Evolutionary conservation across 2,888 invertebrate species (phyloP).

Genomic region (Phengaris arion): DNA sequence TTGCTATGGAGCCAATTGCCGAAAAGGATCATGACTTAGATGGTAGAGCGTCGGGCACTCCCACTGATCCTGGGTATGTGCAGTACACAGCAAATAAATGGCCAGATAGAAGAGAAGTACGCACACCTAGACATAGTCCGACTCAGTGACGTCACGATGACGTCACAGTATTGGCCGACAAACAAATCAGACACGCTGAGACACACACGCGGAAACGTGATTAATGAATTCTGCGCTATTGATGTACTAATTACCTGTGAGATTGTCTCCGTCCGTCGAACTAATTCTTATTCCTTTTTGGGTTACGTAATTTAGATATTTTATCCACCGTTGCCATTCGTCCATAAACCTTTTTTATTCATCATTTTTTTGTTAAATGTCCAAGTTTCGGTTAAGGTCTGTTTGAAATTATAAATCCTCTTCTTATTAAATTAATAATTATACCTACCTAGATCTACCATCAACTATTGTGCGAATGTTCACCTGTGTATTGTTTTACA

Average conservation of each 20-base stretch:
- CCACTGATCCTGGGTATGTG: constrained; percentile 86
- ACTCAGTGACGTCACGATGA: constrained; percentile 48
- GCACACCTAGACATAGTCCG: constrained; percentile 81
- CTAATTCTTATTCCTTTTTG: constrained; percentile 36
- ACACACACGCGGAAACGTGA: constrained; percentile 36
- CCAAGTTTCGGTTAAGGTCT: no score
- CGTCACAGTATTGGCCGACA: constrained; percentile 32
- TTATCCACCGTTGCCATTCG: constrained; percentile 29
- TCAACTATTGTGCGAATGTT: neutral
- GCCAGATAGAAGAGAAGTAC: constrained; percentile 76
- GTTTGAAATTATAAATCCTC: neutral
- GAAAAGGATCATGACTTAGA: constrained; percentile 63
- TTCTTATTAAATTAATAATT: constrained; percentile 6
- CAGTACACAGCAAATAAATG: constrained; percentile 85
- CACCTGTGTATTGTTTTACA: neutral
- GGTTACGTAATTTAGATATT: constrained; percentile 31
- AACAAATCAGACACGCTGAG: constrained; percentile 33
- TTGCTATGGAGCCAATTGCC: constrained; percentile 78
- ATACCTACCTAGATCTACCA: neutral
- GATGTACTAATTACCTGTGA: constrained; percentile 32
- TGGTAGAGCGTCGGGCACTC: constrained; percentile 80
- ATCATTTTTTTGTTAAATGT: neutral
- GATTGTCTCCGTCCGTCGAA: constrained; percentile 27
- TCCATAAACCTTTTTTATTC: neutral
- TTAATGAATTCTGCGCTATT: constrained; percentile 37